Evolutionary conservation across 2,113 vertebrate species (phyloP), one percentile per base, ranked within the genome.

Genomic region (Limanda limanda): DNA sequence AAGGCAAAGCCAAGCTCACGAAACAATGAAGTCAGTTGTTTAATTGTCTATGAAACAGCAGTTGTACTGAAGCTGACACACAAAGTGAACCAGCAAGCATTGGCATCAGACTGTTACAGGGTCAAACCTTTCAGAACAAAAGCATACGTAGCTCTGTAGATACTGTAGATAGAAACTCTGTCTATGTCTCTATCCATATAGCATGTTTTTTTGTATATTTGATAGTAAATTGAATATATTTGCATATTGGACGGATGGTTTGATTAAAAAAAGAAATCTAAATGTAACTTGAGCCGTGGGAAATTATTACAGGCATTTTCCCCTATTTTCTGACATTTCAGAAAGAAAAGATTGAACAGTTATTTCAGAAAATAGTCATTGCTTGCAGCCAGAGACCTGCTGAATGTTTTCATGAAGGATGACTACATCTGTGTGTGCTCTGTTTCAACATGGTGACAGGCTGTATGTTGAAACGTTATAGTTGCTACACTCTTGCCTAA

Each of bases 1-100:
- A 23, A 64, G 27, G 37, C 51, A 55, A 48, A 71, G 71, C 69
- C 66, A n/a, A 74, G 60, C 42, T 59, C 71, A 42, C 64, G 56
- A 61, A 72, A 48, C 74, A 78, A 76, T 67, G 52, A 6, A 14
- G 35, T 74, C 62, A 71, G 24, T 24, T 48, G 68, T 62, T 67
- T 12, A 17, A 21, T 7, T 8, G 52, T 66, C 31, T 69, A 24
- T 31, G 9, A 24, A 7, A 24, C 56, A 79, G 74, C 78, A 67
- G 18, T 76, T 75, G 64, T 20, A 62, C 27, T 71, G 66, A 48
- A 62, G 68, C 56, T 18, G 71, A 70, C n/a, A 59, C 66, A 48
- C 18, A 27, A 0, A 47, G 9, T 12, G 9, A 2, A 27, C 40
- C 35, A 59, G 23, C 42, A 45, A 15, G 3, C 42, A 45, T 31